phyloP scores from a whole-genome alignment of 2,888 invertebrate species.

The Coecobrya sp. region DNA sequence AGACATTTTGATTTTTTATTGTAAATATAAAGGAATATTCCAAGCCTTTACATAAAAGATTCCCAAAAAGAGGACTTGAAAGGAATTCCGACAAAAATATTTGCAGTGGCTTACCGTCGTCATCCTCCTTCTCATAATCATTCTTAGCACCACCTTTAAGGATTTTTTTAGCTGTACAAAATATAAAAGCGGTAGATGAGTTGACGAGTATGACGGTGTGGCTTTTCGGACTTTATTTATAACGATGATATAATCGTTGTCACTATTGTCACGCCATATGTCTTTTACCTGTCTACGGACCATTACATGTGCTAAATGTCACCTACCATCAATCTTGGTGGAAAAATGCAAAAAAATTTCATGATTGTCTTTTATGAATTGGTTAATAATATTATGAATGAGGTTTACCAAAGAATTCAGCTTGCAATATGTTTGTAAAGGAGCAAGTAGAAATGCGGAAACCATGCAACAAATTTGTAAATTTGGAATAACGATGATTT shows the following conservation, averaged over 20 bases:
- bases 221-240: slow-evolving; percentile 8
- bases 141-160: background rate
- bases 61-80: slow-evolving; percentile 7
- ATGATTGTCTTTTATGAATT: too few species aligned
- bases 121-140: background rate
- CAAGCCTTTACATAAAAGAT: background rate
- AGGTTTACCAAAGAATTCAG: too few species aligned
- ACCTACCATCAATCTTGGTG: background rate
- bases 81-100: slow-evolving; percentile 45
- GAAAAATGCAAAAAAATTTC: background rate
- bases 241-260: slow-evolving; percentile 71
- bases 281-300: slow-evolving; percentile 46
- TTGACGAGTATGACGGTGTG: slow-evolving; percentile 9
- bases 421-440: too few species aligned
- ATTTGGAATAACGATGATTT: too few species aligned
- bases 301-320: slow-evolving; percentile 8
- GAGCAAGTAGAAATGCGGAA: too few species aligned
- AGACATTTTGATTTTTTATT: slow-evolving; percentile 19
- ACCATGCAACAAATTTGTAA: too few species aligned
- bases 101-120: slow-evolving; percentile 42
- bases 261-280: slow-evolving; percentile 74
- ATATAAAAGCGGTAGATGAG: background rate
- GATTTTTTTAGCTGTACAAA: background rate
- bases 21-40: slow-evolving; percentile 6
- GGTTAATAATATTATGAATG: too few species aligned